Evolutionary conservation across 2,113 vertebrate species (phyloP).

Genomic region (Tamias sibiricus): DNA sequence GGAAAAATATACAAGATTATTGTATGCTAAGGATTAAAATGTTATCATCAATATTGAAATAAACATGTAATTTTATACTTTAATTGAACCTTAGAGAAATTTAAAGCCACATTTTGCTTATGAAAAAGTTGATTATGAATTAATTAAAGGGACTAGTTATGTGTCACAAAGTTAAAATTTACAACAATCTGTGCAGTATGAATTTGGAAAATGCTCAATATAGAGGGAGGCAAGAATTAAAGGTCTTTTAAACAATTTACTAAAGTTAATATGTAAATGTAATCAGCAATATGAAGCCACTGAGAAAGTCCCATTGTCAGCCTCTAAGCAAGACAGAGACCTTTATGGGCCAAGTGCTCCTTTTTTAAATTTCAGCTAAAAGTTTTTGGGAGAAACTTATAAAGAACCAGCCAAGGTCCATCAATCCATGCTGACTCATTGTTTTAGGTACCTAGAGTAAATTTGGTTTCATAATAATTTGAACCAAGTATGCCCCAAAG

Average conservation of each 20-base stretch:
- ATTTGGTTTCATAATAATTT: background rate
- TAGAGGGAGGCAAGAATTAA: background rate
- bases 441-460: background rate
- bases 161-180: background rate
- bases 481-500: background rate
- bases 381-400: background rate
- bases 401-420: background rate
- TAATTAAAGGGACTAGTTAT: background rate
- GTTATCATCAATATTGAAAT: background rate
- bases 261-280: conserved; percentile 35
- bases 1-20: background rate
- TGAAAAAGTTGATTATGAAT: background rate
- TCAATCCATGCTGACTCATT: background rate
- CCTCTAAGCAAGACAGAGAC: background rate
- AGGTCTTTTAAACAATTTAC: background rate
- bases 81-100: background rate
- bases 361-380: background rate
- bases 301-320: conserved; percentile 21
- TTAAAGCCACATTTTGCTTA: background rate
- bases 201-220: background rate
- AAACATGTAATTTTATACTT: background rate
- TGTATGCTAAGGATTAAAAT: background rate
- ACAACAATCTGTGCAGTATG: background rate
- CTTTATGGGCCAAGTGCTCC: background rate
- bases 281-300: conserved; percentile 31